Conservation (phyloP, 2,113 vertebrate species). For the Entosphenus tridentatus region DNA sequence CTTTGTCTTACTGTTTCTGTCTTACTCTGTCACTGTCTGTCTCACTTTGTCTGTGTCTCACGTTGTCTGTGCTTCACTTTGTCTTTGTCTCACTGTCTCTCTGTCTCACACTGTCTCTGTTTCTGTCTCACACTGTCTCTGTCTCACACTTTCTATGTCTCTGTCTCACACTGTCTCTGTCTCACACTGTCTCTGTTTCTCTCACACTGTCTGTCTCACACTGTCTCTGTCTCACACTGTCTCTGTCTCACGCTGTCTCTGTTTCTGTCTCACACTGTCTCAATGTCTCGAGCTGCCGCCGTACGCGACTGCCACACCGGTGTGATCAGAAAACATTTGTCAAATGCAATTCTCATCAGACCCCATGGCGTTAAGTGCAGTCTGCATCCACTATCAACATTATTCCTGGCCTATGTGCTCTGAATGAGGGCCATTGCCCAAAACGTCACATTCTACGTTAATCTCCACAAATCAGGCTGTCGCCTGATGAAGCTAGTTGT, state of each 20-base stretch:
- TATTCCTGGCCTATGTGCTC: too few relatives aligned
- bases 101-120: not conserved
- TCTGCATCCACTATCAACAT: too few relatives aligned
- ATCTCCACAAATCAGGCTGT: too few relatives aligned
- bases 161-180: not conserved
- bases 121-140: not conserved
- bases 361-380: too few relatives aligned
- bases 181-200: not conserved
- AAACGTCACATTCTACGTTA: too few relatives aligned
- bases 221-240: conserved; percentile 2
- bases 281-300: too few relatives aligned
- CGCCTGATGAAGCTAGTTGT: too few relatives aligned
- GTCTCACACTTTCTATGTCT: not conserved
- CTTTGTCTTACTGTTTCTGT: not conserved
- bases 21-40: conserved; percentile 6
- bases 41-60: conserved; percentile 1
- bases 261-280: conserved; percentile 3
- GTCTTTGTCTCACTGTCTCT: not conserved
- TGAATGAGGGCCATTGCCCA: too few relatives aligned
- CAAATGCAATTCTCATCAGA: too few relatives aligned
- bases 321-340: too few relatives aligned
- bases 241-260: conserved; percentile 6
- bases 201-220: not conserved
- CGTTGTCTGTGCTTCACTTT: not conserved
- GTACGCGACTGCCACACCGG: too few relatives aligned